These are phyloP conservation scores for Agelastica alni DNA, from an alignment of 2,888 invertebrate genomes.

Conservation along the genomic window DNA sequence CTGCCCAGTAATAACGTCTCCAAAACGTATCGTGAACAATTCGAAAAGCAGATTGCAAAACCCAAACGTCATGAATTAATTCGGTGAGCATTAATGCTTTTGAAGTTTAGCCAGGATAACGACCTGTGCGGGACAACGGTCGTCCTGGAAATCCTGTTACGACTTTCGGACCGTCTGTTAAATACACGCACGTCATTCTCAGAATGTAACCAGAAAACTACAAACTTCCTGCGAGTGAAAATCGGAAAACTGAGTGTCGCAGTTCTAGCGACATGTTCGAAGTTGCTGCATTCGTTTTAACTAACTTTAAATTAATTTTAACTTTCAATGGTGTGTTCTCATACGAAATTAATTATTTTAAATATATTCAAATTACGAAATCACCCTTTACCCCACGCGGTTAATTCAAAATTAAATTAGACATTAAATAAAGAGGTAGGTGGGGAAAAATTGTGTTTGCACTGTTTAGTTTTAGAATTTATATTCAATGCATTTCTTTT, in stretches of 20 bases:
- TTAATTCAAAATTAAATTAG: no score
- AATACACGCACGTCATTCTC: constrained; percentile 7
- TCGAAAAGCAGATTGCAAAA: no score
- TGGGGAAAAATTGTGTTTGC: no score
- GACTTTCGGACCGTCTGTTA: constrained; percentile 1
- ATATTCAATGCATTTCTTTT: no score
- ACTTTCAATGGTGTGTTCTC: neutral
- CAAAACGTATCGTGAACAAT: no score
- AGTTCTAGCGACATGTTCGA: neutral
- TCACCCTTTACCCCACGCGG: no score
- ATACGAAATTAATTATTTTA: no score
- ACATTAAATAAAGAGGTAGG: no score
- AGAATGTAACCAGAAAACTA: neutral
- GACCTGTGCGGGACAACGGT: neutral
- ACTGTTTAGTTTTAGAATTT: no score
- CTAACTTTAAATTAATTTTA: neutral
- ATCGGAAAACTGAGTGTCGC: no score
- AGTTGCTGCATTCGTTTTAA: neutral
- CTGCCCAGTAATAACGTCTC: no score
- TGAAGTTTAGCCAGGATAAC: neutral
- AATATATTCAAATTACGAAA: no score
- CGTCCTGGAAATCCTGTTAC: neutral
- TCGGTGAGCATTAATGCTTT: neutral
- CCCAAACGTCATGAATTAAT: constrained; percentile 6
- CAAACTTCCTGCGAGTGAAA: neutral